Evolutionary conservation across 2,888 invertebrate species (phyloP), one percentile per base, ranked within the genome.

Genomic region (Schizotus pectinicornis): DNA sequence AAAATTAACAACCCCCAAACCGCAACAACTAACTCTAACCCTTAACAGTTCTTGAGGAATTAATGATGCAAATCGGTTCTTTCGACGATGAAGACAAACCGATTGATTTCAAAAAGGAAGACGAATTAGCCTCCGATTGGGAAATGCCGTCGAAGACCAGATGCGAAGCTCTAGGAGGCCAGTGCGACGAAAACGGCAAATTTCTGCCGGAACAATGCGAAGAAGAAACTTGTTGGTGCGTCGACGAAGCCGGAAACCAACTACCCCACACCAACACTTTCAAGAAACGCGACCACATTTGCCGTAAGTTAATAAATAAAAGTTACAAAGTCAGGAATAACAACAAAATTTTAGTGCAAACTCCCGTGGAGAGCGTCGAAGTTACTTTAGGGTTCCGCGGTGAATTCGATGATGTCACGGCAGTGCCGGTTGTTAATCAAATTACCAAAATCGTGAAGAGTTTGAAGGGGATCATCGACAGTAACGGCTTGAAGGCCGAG

Each of bases 161-260:
- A 14, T 85, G 84, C 61, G 77, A 81, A 49, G 81, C 83, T 0
- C 61, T 80, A 11, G 79, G 80, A 9, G 77, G 80, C 0, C 85
- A 86, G n/a, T 91, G 91, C 67, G 84, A 88, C 63, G 76, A 83
- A 1, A 84, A 85, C 59, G 91, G 91, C 0, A 84, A 86, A 64
- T 93, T 92, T 77, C 80, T 86, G 1, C 87, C 93, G 0, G 88
- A 86, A 0, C 93, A 93, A 71, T 93, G 93, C 72, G 86, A 86
- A 13, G 78, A 80, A n/a, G 81, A 83, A 48, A 84, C 86, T 30
- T 93, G 93, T 75, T 93, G 93, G 92, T 94, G 94, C 76, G 92
- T 93, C 2, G 92, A 94, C 76, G 92, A 92, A 57, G 92, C 92
- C 0, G 90, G 90, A 30, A 89, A 89, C 73, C 88, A 88, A 70